These are phyloP conservation scores for Syngnathus floridae DNA, from an alignment of 2,113 vertebrate genomes.

Conservation along the genomic window DNA sequence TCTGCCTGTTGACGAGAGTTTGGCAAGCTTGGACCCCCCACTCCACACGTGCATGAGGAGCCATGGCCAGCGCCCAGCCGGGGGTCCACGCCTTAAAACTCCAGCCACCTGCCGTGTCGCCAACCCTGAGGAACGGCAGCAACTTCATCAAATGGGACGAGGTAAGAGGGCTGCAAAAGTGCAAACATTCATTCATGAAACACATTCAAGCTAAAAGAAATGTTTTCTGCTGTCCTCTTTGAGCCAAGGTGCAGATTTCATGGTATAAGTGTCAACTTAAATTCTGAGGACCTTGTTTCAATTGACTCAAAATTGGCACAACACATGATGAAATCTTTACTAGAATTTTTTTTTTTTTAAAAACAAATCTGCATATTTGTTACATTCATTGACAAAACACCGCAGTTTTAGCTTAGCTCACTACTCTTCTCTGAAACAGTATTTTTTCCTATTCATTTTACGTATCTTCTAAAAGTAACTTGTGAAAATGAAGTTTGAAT, in stretches of 20 bases:
- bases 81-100: conserved; percentile 87
- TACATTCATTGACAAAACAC: neutral
- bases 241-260: too few relatives aligned
- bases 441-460: neutral
- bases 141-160: conserved; percentile 94
- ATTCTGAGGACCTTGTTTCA: too few relatives aligned
- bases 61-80: conserved; percentile 85
- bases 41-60: conserved; percentile 42
- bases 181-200: neutral
- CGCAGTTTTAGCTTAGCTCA: neutral
- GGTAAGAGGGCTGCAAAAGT: conserved; percentile 64
- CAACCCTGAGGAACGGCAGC: conserved; percentile 79
- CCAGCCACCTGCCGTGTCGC: conserved; percentile 77
- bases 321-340: too few relatives aligned
- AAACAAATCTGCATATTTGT: too few relatives aligned
- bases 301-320: too few relatives aligned
- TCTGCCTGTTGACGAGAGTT: conserved; percentile 49
- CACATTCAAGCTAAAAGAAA: too few relatives aligned
- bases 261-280: too few relatives aligned
- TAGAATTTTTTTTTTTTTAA: too few relatives aligned
- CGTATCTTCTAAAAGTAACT: neutral
- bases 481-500: neutral
- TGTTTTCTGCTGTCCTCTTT: too few relatives aligned
- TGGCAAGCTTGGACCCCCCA: conserved; percentile 11
- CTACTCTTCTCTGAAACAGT: neutral